Evolutionary conservation across 2,888 invertebrate species (phyloP).

Genomic region (Plebejus anna): DNA sequence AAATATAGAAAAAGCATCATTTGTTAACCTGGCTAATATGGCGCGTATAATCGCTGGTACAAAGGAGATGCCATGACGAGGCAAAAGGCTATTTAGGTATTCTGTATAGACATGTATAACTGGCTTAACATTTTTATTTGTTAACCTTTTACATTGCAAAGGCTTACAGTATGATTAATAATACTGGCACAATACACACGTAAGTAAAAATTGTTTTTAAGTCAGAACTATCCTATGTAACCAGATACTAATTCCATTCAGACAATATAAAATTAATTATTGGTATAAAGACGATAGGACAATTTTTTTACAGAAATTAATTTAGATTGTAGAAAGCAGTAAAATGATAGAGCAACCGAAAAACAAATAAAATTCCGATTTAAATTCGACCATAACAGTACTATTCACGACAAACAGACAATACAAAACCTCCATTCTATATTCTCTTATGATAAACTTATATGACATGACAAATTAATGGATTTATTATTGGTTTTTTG

Average conservation of each 20-base stretch:
- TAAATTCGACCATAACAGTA: conserved; percentile 47
- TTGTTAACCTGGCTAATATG: conserved; percentile 65
- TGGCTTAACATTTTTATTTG: conserved; percentile 33
- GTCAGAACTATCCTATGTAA: neutral
- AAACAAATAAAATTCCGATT: neutral
- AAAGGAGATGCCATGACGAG: conserved; percentile 74
- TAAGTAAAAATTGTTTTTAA: neutral
- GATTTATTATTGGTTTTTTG: conserved; percentile 76
- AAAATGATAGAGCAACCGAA: neutral
- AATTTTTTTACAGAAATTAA: too few relatives aligned
- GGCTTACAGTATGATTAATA: neutral
- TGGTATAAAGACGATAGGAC: too few relatives aligned
- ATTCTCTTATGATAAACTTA: conserved; percentile 56
- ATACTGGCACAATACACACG: neutral
- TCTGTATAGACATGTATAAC: conserved; percentile 54
- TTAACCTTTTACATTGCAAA: conserved; percentile 15
- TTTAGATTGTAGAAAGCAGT: too few relatives aligned
- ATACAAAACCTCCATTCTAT: conserved; percentile 57
- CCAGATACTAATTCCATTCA: too few relatives aligned
- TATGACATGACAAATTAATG: conserved; percentile 80
- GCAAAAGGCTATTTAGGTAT: conserved; percentile 75
- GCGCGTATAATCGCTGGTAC: conserved; percentile 70
- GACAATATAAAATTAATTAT: too few relatives aligned
- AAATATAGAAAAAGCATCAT: conserved; percentile 51
- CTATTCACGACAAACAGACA: conserved; percentile 66